Evolutionary conservation across 2,113 vertebrate species (phyloP).

Genomic region (Dicaeum eximium): DNA sequence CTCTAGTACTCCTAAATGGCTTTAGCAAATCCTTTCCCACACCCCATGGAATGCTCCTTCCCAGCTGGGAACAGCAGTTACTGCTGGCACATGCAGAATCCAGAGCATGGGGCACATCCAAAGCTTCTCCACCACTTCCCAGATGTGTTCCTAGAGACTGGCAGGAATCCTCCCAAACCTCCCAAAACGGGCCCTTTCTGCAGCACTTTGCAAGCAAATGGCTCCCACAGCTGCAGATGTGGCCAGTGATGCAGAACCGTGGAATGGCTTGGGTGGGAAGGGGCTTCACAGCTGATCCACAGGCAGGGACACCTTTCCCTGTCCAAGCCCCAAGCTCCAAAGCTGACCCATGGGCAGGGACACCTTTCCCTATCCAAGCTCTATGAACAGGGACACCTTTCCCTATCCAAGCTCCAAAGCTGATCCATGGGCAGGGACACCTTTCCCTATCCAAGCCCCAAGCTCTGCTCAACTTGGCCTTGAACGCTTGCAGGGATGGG

Average conservation of each 20-base stretch:
- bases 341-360: too few relatives aligned
- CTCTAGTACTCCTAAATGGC: neutral
- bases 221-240: rapidly evolving
- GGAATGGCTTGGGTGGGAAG: neutral
- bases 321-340: too few relatives aligned
- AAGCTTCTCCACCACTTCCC: neutral
- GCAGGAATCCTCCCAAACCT: neutral
- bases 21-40: neutral
- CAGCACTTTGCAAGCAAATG: neutral
- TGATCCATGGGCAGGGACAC: neutral
- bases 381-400: too few relatives aligned
- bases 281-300: too few relatives aligned
- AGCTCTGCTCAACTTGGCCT: neutral
- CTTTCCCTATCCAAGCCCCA: neutral
- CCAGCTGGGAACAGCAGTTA: neutral
- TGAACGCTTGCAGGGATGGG: neutral
- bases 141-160: rapidly evolving
- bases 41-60: rapidly evolving
- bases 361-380: too few relatives aligned
- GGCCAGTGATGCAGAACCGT: neutral
- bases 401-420: too few relatives aligned
- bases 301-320: too few relatives aligned
- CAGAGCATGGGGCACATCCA: neutral
- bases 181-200: rapidly evolving
- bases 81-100: neutral